Evolutionary conservation across 2,888 invertebrate species (phyloP), one percentile per base, ranked within the genome.

Genomic region (Taphrorychus bicolor): DNA sequence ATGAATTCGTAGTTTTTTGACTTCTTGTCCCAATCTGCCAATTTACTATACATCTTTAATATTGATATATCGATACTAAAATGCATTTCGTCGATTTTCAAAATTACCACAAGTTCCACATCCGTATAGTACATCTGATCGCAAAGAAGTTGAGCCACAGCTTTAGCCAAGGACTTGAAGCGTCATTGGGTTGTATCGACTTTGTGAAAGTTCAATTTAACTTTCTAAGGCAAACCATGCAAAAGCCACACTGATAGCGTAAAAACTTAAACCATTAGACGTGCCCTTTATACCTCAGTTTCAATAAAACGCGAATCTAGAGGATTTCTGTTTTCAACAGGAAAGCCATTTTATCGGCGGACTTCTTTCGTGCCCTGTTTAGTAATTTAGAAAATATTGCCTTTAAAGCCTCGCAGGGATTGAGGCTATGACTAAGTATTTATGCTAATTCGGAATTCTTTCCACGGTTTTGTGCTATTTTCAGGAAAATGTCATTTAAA

Each of bases 381-480:
- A 3, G 45, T 45, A 45, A 45, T 45, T 45, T 45, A 45, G 45
- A 45, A 45, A 45, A 45, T 45, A 45, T 45, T 45, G 2, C 16
- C 45, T 45, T 17, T 17, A 45, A 45, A 45, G 14, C 45, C 4
- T 2, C 14, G 32, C 11, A 32, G 45, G 7, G 17, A 45, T 45
- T 45, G 7, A 16, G 17, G 17, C 45, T 17, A 45, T 17, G 16
- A 45, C 45, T 45, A 45, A 45, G 45, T 17, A 16, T 7, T n/a
- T 45, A 45, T 45, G 45, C 14, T 45, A 45, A 45, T 45, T 45
- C n/a, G n/a, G n/a, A n/a, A n/a, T n/a, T n/a, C n/a, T n/a, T n/a
- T n/a, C n/a, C n/a, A n/a, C n/a, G n/a, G n/a, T n/a, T n/a, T n/a
- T n/a, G n/a, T n/a, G n/a, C n/a, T n/a, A n/a, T n/a, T n/a, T n/a